Evolutionary conservation across 2,797 vertebrate genomes (phyloP), one percentile per base, ranked within the genome.

Genomic region (Lindbergichthys nudifrons): DNA sequence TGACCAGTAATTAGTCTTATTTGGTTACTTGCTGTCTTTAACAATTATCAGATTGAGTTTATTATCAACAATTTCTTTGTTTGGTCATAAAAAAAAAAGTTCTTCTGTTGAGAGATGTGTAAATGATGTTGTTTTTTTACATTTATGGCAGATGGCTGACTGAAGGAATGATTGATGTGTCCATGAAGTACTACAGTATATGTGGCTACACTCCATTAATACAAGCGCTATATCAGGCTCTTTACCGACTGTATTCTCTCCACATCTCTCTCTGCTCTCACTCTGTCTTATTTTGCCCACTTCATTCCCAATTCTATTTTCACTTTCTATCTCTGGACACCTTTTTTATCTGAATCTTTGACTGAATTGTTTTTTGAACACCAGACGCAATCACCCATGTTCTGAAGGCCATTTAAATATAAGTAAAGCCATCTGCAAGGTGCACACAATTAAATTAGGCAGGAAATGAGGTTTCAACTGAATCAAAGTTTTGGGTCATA

Each of bases 221-320:
- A 39, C 26, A 79, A 70, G 73, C 77, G 1, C 32, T 36, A 9
- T 36, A 46, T 80, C 70, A 72, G 39, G 76, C 15, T 36, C 58
- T 42, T 83, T 72, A 80, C 75, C 75, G 82, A 54, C 81, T 88
- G 79, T 72, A 62, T 77, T 85, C 81, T 77, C 73, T 86, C 72
- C 59, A 46, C 73, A 65, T 82, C 84, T 86, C 80, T 79, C 63
- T 75, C 57, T 70, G 71, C 85, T 85, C 81, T 80, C 87, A 77
- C 88, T 94, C 91, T 76, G 83, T 85, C 77, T 85, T 88, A 82
- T 86, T 93, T 94, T 94, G 89, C 89, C 87, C 91, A 94, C 92
- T 96, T 95, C 91, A 96, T 97, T 97, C 96, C 93, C 96, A 96
- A 96, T 97, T 97, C 6, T 36, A 95, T 96, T 96, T 97, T 96